These are phyloP conservation scores for Drosophila koepferae DNA, from an alignment of 2,888 invertebrate genomes.

Conservation along the genomic window DNA sequence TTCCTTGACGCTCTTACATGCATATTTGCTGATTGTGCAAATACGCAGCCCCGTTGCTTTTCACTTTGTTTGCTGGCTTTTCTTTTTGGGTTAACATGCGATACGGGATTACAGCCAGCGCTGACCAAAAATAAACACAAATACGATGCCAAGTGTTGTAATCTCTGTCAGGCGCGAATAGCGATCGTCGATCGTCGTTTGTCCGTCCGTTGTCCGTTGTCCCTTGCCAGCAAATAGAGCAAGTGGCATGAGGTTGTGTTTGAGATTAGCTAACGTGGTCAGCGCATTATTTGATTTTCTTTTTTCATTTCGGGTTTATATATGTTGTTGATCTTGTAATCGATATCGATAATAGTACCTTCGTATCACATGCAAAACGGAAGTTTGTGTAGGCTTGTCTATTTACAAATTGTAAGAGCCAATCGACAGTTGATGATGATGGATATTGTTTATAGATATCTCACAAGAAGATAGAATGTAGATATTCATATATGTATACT, in stretches of 20 bases:
- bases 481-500: no score
- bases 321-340: constrained; percentile 64
- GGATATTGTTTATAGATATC: constrained; percentile 11
- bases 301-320: constrained; percentile 11
- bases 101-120: constrained; percentile 49
- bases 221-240: constrained; percentile 54
- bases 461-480: no score
- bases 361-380: constrained; percentile 46
- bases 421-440: constrained; percentile 5
- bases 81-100: constrained; percentile 70
- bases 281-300: constrained; percentile 35
- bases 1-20: constrained; percentile 23
- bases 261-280: constrained; percentile 56
- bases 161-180: constrained; percentile 66
- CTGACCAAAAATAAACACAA: constrained; percentile 73
- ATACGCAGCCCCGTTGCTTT: constrained; percentile 47
- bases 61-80: constrained; percentile 25
- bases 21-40: constrained; percentile 56
- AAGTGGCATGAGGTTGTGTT: constrained; percentile 48
- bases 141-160: constrained; percentile 54
- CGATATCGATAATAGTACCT: constrained; percentile 42
- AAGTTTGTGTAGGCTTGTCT: constrained; percentile 48
- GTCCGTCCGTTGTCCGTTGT: constrained; percentile 22
- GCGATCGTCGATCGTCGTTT: constrained; percentile 17
- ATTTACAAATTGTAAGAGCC: not conserved